These are phyloP conservation scores for Anguilla anguilla DNA, from an alignment of 2,797 vertebrate species.

Conservation along the genomic window DNA sequence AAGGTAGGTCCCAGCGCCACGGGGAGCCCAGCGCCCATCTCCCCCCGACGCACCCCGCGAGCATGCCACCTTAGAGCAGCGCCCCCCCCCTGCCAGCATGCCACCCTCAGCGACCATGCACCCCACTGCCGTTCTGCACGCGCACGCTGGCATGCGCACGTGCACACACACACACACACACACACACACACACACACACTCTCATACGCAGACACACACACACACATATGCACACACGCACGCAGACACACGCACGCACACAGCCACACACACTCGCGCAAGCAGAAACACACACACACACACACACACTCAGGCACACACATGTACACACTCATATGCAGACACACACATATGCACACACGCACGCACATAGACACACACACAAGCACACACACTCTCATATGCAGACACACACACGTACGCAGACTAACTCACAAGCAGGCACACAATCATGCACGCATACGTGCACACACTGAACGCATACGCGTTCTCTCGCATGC, in stretches of 20 bases:
- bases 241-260: neutral
- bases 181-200: neutral
- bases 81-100: slow-evolving; percentile 46
- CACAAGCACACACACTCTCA: neutral
- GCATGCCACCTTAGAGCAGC: slow-evolving; percentile 64
- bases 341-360: neutral
- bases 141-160: slow-evolving; percentile 29
- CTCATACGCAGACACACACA: neutral
- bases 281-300: too few relatives aligned
- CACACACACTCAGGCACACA: too few relatives aligned
- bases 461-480: neutral
- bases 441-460: neutral
- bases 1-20: slow-evolving; percentile 80
- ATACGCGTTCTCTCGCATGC: neutral
- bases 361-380: neutral
- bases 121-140: slow-evolving; percentile 41
- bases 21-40: slow-evolving; percentile 53
- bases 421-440: neutral
- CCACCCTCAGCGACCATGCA: slow-evolving; percentile 47
- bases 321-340: neutral
- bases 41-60: slow-evolving; percentile 64
- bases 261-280: too few relatives aligned
- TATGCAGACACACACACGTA: neutral
- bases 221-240: neutral
- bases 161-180: slow-evolving; percentile 29